Base-by-base conservation (phyloP, 2,113 vertebrate genomes). In the Lepus europaeus region DNA sequence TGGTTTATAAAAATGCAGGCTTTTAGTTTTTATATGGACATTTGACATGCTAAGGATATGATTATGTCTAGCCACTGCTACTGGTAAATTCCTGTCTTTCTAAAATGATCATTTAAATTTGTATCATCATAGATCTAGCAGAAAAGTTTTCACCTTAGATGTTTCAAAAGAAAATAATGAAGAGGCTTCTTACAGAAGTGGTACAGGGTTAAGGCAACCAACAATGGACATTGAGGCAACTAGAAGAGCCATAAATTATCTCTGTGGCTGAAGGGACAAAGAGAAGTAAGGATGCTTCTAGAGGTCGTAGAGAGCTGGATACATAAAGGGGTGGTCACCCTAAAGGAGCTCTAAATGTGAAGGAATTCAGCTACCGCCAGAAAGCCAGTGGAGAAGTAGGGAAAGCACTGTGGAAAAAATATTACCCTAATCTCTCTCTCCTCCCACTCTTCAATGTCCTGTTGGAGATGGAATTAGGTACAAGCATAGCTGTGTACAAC, bases 31-130 rank as follows among this genome's bases (percentile, higher is more conserved):
- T 33, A 72, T 80, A 78, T 88, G 31, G 11, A 25, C 8, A 56
- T 31, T 74, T 93, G 33, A 17, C 20, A 91, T 76, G 91, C 27
- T 61, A 63, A 53, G 27, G 9, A 53, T 68, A 45, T 77, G 27
- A 1, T 68, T 51, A 45, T 78, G 53, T 86, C 25, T 25, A 45
- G 25, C 3, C 1, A 27, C 82, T 5, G 84, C 0, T 49, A 64
- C 6, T 66, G 73, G 76, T n/a, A n/a, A 36, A 3, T 82, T 89
- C 84, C 49, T 72, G 23, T 33, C 12, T 69, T 92, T 78, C 13
- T 49, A 85, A 87, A 86, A 69, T 68, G 9, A 94, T 88, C 61
- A 45, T 77, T 94, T 92, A 36, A 8, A 76, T 87, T 78, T 92
- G 1, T 39, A 63, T 79, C 33, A 94, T 79, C 27, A 76, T 56